phyloP scores from a whole-genome alignment of 2,113 vertebrate species.

The Eurypyga helias region DNA sequence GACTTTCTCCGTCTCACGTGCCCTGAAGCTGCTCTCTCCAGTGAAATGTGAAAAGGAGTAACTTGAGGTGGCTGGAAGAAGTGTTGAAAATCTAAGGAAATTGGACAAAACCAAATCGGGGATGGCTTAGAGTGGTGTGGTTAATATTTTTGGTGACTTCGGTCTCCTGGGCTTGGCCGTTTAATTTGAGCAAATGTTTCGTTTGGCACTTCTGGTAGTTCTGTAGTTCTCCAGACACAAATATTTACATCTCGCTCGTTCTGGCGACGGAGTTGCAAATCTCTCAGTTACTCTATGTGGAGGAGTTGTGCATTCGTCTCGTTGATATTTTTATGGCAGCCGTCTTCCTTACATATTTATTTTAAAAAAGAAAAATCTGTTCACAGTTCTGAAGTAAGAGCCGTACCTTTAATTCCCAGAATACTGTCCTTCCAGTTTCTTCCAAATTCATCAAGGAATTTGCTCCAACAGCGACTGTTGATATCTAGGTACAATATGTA shows the following conservation, averaged over 20 bases:
- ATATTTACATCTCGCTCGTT: constrained; percentile 65
- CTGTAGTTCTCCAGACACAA: constrained; percentile 59
- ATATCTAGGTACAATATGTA: background rate
- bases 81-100: constrained; percentile 13
- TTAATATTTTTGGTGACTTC: constrained; percentile 31
- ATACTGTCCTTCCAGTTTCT: background rate
- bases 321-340: background rate
- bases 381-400: background rate
- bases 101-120: constrained; percentile 4
- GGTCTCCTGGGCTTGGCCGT: constrained; percentile 42
- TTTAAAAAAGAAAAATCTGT: background rate
- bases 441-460: background rate
- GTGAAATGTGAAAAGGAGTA: background rate
- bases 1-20: background rate
- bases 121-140: background rate
- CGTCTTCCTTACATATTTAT: background rate
- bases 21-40: background rate
- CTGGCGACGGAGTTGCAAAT: constrained; percentile 30
- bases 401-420: background rate
- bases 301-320: constrained; percentile 1
- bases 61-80: background rate
- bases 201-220: constrained; percentile 65
- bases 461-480: background rate
- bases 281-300: constrained; percentile 30
- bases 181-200: constrained; percentile 69